Percentiles rank a stretch among this genome's conserved stretches.
Evolutionary conservation across 1,140 invertebrate species (phyloP).

Genomic region (Drosophila lacteicornis): DNA sequence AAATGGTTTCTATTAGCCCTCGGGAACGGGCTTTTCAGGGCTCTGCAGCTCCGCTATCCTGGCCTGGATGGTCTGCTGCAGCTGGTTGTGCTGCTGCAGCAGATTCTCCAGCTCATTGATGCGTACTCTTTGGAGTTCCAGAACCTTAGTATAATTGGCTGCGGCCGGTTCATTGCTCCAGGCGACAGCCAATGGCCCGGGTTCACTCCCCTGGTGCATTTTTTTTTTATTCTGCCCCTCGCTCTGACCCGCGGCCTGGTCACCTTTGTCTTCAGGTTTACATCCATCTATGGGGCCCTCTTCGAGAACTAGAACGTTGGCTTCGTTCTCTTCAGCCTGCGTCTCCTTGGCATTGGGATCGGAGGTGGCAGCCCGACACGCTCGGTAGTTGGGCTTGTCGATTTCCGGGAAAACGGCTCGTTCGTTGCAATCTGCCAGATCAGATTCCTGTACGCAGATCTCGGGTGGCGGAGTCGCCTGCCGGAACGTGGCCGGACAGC

Average conservation of each 20-base stretch:
- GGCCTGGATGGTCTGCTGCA: conserved; percentile 55
- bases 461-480: conserved; percentile 14
- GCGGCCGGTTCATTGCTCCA: background rate
- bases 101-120: conserved; percentile 50
- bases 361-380: conserved; percentile 32
- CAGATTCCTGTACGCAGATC: conserved; percentile 53
- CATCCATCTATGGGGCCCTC: background rate
- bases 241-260: no score
- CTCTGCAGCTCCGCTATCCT: conserved; percentile 51
- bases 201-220: background rate
- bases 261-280: no score
- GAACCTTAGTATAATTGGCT: conserved; percentile 15
- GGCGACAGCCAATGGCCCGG: background rate
- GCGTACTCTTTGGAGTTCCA: conserved; percentile 24
- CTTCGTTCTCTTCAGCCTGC: background rate
- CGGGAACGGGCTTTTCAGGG: background rate
- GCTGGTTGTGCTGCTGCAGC: conserved; percentile 40
- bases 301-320: conserved; percentile 47
- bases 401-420: conserved; percentile 31
- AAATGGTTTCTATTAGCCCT: background rate
- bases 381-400: conserved; percentile 44
- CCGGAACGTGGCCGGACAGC: conserved; percentile 2
- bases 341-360: background rate
- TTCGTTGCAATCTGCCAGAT: conserved; percentile 36
- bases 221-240: background rate